phyloP scores from a whole-genome alignment of 2,888 invertebrate species.

The Chloroclysta siterata region DNA sequence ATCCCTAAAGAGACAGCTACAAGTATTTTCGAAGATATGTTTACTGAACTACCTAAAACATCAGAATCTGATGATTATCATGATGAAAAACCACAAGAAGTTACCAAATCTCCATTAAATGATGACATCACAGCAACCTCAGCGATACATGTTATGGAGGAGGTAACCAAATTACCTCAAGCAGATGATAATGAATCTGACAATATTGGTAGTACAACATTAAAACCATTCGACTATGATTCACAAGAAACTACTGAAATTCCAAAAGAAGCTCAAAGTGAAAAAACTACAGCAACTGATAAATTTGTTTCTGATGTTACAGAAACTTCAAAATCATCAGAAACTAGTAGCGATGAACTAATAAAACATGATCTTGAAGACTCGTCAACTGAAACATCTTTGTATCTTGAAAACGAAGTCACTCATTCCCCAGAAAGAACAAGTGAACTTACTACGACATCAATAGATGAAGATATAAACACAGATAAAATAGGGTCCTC shows the following conservation, averaged over 20 bases:
- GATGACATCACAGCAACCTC: constrained; percentile 10
- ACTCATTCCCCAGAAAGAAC: constrained; percentile 7
- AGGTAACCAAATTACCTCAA: constrained; percentile 17
- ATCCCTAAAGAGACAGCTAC: constrained; percentile 16
- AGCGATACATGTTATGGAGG: constrained; percentile 4
- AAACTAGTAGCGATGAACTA: constrained; percentile 6
- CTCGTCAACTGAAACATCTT: constrained; percentile 8
- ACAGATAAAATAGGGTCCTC: constrained; percentile 3
- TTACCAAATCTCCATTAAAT: constrained; percentile 5
- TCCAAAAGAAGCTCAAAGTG: constrained; percentile 15
- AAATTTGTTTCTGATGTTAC: neutral
- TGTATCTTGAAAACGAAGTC: constrained; percentile 11
- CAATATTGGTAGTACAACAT: constrained; percentile 6
- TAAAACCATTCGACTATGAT: constrained; percentile 7
- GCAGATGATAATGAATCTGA: constrained; percentile 12
- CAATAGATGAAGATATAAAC: constrained; percentile 7
- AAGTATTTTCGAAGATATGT: constrained; percentile 14
- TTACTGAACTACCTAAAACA: constrained; percentile 22
- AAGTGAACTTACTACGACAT: constrained; percentile 1
- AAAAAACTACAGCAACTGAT: constrained; percentile 18
- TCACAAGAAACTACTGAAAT: constrained; percentile 14
- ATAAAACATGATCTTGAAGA: constrained; percentile 15
- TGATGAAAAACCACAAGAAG: constrained; percentile 6
- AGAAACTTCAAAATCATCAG: constrained; percentile 15
- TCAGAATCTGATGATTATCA: neutral